phyloP scores from a whole-genome alignment of 64 coral and sea anemone species.

The Dendronephthya gigantea region DNA sequence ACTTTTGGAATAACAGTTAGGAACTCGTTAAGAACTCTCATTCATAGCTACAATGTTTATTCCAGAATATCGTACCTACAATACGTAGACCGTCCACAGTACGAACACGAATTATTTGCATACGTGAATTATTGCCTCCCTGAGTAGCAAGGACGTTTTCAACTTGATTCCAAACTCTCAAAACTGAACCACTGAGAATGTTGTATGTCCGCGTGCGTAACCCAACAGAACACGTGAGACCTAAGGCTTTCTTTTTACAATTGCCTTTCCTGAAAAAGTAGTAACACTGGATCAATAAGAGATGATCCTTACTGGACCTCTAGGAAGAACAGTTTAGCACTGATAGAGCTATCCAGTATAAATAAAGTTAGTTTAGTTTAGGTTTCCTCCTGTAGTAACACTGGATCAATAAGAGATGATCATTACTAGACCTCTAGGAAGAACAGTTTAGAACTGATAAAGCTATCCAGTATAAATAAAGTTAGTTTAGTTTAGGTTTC shows the following conservation, averaged over 20 bases:
- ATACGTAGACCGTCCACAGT: slow-evolving; percentile 69
- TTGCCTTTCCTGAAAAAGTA: slow-evolving; percentile 68
- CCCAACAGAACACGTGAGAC: slow-evolving; percentile 71
- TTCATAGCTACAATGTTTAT: too few species aligned
- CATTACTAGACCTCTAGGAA: neutral
- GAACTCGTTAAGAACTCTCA: neutral
- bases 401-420: neutral
- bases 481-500: neutral
- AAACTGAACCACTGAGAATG: slow-evolving; percentile 79
- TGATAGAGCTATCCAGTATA: too few species aligned
- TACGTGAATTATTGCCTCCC: slow-evolving; percentile 68
- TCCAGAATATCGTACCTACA: slow-evolving; percentile 59
- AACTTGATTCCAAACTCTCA: slow-evolving; percentile 91
- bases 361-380: too few species aligned
- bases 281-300: neutral
- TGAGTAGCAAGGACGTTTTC: slow-evolving; percentile 77
- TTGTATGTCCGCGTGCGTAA: slow-evolving; percentile 57
- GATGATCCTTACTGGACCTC: too few species aligned
- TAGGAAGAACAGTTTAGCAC: too few species aligned
- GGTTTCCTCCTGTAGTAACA: too few species aligned
- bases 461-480: neutral
- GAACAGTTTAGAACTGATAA: neutral
- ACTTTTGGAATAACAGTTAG: too few species aligned
- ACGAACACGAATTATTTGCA: slow-evolving; percentile 81
- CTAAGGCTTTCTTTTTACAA: slow-evolving; percentile 60